Evolutionary conservation across 2,797 vertebrate genomes (phyloP).

Genomic region (Amphiprion clarkii): DNA sequence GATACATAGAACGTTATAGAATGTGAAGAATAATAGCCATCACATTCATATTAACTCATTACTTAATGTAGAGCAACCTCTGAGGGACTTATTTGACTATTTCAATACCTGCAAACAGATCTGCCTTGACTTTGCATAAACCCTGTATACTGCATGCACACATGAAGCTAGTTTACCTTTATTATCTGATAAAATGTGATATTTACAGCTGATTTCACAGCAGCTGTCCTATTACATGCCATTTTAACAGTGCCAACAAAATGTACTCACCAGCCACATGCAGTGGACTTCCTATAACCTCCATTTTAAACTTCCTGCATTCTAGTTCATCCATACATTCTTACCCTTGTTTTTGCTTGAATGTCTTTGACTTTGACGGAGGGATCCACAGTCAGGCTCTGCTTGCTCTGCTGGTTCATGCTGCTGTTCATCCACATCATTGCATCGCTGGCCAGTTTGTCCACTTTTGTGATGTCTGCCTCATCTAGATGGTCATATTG

Average conservation of each 20-base stretch:
- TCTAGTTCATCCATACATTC: background rate
- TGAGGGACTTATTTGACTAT: background rate
- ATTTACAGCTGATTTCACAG: too few species aligned
- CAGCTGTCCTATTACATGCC: background rate
- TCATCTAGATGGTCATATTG: slow-evolving; percentile 95
- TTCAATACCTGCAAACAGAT: background rate
- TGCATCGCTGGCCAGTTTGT: slow-evolving; percentile 89
- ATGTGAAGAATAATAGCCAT: background rate
- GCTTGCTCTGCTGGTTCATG: slow-evolving; percentile 97
- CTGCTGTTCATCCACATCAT: slow-evolving; percentile 99
- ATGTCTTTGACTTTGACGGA: slow-evolving; percentile 92
- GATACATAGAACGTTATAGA: background rate
- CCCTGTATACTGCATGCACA: too few species aligned
- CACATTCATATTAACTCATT: background rate
- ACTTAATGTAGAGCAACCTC: background rate
- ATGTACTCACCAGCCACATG: background rate
- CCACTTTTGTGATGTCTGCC: slow-evolving; percentile 92
- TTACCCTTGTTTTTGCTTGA: slow-evolving; percentile 93
- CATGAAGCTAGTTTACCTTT: too few species aligned
- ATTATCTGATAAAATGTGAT: too few species aligned
- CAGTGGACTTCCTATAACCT: background rate
- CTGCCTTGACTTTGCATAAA: background rate
- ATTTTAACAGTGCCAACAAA: background rate
- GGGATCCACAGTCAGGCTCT: slow-evolving; percentile 90
- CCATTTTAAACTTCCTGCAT: background rate